phyloP scores from a whole-genome alignment of 2,113 vertebrate species.

The Myiopsitta monachus region DNA sequence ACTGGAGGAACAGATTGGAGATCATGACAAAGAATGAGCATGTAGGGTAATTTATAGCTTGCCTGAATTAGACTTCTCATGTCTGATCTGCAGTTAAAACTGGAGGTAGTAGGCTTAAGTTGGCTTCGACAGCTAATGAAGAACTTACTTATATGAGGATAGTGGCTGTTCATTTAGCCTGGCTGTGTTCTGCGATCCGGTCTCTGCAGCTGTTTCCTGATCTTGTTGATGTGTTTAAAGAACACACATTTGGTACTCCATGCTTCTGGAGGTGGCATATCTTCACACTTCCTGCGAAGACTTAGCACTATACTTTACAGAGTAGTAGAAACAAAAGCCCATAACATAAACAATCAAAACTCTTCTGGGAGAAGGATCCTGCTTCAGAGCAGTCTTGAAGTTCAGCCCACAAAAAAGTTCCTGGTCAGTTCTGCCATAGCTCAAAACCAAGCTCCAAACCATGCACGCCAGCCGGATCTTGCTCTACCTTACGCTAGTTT shows the following conservation, averaged over 20 bases:
- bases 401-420: background rate
- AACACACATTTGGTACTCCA: constrained; percentile 51
- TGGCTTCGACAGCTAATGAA: constrained; percentile 29
- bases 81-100: constrained; percentile 45
- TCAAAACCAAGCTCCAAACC: background rate
- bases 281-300: constrained; percentile 55
- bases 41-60: constrained; percentile 54
- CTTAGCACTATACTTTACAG: constrained; percentile 33
- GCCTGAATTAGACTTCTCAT: constrained; percentile 46
- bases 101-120: constrained; percentile 29
- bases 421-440: background rate
- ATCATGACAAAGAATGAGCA: constrained; percentile 63
- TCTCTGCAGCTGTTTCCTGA: constrained; percentile 57
- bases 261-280: constrained; percentile 56
- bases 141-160: constrained; percentile 7
- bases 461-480: background rate
- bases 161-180: constrained; percentile 60
- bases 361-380: background rate
- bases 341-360: constrained; percentile 41
- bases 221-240: constrained; percentile 54
- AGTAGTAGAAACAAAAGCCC: constrained; percentile 65
- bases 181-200: constrained; percentile 4
- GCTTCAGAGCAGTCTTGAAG: background rate
- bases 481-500: background rate
- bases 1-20: constrained; percentile 48